Conservation (phyloP, 2,113 vertebrate species). For the Damaliscus lunatus region DNA sequence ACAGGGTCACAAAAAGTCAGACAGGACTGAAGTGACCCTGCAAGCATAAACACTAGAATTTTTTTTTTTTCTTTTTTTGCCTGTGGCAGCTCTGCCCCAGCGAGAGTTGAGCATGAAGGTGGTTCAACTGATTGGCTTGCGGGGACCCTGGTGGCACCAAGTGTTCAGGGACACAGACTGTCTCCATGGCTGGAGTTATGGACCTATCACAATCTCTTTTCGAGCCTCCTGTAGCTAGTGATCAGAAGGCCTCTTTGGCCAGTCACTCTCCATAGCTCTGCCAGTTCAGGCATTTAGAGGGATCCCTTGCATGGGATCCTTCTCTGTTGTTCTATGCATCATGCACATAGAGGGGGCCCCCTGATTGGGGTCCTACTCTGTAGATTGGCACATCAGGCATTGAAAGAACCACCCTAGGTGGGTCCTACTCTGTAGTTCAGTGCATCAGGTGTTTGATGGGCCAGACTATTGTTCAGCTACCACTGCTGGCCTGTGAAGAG, state of each 20-base stretch:
- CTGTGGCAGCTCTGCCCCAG: neutral
- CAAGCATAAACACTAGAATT: neutral
- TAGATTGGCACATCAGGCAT: neutral
- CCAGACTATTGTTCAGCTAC: neutral
- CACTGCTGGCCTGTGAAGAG: neutral
- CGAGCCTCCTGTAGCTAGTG: accelerated
- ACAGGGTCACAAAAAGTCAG: neutral
- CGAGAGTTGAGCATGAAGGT: neutral
- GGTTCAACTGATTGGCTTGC: neutral
- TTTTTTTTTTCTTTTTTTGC: neutral
- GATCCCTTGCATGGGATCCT: neutral
- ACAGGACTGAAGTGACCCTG: neutral
- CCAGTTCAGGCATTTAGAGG: neutral
- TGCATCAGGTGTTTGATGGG: neutral
- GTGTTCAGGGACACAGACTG: neutral
- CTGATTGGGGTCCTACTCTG: neutral
- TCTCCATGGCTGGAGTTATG: neutral
- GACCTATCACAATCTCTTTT: neutral
- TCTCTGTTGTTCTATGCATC: neutral
- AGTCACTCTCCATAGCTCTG: accelerated
- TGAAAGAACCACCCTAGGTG: neutral
- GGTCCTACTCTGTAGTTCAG: neutral
- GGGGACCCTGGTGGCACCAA: accelerated
- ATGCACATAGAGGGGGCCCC: neutral
- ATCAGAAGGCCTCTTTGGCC: neutral